Percentiles rank a stretch among this genome's conserved stretches.
Conservation (phyloP, 2,113 vertebrate species). For the Sclerurus mexicanus region DNA sequence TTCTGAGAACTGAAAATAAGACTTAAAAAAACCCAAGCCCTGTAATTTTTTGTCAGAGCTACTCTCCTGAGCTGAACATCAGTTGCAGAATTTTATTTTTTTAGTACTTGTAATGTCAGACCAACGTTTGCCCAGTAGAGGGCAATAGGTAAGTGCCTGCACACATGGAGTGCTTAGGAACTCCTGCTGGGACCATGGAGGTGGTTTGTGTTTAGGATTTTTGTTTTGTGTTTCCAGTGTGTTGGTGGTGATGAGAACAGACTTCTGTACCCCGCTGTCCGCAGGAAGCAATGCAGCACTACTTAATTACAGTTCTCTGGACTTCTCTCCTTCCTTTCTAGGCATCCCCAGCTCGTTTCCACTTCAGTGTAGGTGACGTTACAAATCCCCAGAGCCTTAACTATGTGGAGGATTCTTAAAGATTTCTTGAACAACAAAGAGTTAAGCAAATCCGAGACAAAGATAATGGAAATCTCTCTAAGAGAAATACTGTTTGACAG, state of each 20-base stretch:
- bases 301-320: not conserved
- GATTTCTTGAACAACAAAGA: not conserved
- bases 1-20: not conserved
- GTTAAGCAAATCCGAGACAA: not conserved
- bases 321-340: not conserved
- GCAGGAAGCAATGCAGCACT: not conserved
- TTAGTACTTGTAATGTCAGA: not conserved
- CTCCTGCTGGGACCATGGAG: not conserved
- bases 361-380: not conserved
- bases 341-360: not conserved
- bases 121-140: not conserved
- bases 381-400: not conserved
- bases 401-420: not conserved
- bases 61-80: not conserved
- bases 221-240: not conserved
- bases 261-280: not conserved
- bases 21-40: not conserved
- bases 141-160: not conserved
- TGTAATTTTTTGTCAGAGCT: not conserved
- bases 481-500: not conserved
- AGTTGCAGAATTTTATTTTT: accelerated
- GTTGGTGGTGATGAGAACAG: not conserved
- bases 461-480: not conserved
- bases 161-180: accelerated
- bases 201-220: not conserved